These are phyloP conservation scores for Xestia c-nigrum DNA, from an alignment of 2,888 invertebrate species.

Conservation along the genomic window DNA sequence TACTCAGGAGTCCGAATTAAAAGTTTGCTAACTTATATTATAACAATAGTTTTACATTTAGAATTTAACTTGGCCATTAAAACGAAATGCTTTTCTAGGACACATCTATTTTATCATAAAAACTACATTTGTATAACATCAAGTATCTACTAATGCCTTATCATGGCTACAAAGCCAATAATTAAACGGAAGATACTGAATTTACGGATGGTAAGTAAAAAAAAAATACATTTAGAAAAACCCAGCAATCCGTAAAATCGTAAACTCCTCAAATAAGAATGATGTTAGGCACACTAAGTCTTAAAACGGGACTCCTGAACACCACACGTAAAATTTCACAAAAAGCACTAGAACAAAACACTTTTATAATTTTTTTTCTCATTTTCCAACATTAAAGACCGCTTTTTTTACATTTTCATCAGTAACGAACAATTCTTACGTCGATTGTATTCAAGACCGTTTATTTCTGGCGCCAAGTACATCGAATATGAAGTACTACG, in stretches of 20 bases:
- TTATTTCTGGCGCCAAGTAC: constrained; percentile 16
- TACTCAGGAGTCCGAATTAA: constrained; percentile 53
- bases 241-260: constrained; percentile 24
- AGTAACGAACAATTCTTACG: constrained; percentile 35
- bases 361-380: constrained; percentile 26
- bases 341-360: constrained; percentile 38
- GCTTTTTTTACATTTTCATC: constrained; percentile 12
- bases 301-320: constrained; percentile 54
- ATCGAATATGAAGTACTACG: constrained; percentile 29
- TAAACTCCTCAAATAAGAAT: neutral
- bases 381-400: constrained; percentile 29
- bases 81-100: constrained; percentile 46
- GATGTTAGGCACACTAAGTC: constrained; percentile 26
- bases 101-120: constrained; percentile 18
- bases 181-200: neutral
- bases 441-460: constrained; percentile 39
- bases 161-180: constrained; percentile 7
- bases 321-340: constrained; percentile 43
- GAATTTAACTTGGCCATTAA: constrained; percentile 23
- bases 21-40: constrained; percentile 23
- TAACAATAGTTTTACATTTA: constrained; percentile 25
- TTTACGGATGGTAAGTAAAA: constrained; percentile 15
- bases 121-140: constrained; percentile 40
- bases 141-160: constrained; percentile 27
- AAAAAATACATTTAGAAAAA: neutral